Evolutionary conservation across 2,888 invertebrate genomes (phyloP).

Genomic region (Heliconius aoede): DNA sequence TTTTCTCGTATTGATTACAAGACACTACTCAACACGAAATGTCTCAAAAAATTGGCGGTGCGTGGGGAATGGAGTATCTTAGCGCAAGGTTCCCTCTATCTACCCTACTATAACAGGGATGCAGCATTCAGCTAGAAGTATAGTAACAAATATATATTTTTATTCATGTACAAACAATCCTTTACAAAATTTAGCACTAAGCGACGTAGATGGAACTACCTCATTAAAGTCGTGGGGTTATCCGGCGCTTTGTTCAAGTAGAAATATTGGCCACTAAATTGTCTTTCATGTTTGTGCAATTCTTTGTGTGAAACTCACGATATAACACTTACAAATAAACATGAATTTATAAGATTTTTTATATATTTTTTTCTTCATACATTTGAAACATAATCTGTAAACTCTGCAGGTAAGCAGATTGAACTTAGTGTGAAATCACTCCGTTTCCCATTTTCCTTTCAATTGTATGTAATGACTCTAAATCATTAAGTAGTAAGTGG

Average conservation of each 20-base stretch:
- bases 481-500: no score
- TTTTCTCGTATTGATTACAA: no score
- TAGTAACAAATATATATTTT: neutral
- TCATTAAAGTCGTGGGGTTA: conserved; percentile 67
- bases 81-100: neutral
- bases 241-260: conserved; percentile 48
- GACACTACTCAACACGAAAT: no score
- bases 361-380: neutral
- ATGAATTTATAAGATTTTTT: neutral
- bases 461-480: no score
- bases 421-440: no score
- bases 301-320: conserved; percentile 12
- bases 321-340: conserved; percentile 1
- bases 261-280: conserved; percentile 43
- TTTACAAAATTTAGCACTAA: conserved; percentile 43
- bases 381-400: no score
- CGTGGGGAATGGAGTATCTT: no score
- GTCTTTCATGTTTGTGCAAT: conserved; percentile 27
- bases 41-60: no score
- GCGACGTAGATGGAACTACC: conserved; percentile 62
- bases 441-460: no score
- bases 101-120: neutral
- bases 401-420: no score
- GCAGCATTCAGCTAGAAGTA: neutral
- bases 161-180: conserved; percentile 10